phyloP scores from a whole-genome alignment of 2,113 vertebrate species.

The Xenopus laevis region DNA sequence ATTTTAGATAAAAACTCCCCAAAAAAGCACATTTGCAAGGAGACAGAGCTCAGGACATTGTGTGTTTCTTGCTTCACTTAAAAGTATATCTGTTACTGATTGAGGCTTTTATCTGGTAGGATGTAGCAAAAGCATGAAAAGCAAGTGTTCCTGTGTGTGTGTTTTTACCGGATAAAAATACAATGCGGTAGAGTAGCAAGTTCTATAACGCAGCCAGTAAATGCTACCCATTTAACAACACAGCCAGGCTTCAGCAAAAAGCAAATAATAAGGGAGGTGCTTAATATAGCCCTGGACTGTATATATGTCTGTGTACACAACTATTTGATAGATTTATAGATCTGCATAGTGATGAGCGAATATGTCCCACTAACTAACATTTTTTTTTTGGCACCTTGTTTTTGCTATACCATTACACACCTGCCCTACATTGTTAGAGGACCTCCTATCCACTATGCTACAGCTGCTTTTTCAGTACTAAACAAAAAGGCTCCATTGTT shows the following conservation, averaged over 20 bases:
- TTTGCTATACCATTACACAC: too few relatives aligned
- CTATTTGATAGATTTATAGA: too few relatives aligned
- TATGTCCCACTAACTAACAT: too few relatives aligned
- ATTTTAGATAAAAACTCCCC: constrained; percentile 31
- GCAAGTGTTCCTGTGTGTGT: constrained; percentile 21
- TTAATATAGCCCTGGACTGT: too few relatives aligned
- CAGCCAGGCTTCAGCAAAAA: constrained; percentile 10
- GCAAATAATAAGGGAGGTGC: constrained; percentile 13
- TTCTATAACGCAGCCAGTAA: constrained; percentile 20
- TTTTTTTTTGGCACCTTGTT: too few relatives aligned
- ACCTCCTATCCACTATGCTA: too few relatives aligned
- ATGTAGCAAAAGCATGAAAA: constrained; percentile 23
- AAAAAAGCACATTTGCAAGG: constrained; percentile 31
- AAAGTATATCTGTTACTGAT: constrained; percentile 41
- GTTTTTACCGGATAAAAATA: constrained; percentile 29
- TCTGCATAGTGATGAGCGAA: too few relatives aligned
- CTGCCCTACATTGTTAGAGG: too few relatives aligned
- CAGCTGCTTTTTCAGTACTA: too few relatives aligned
- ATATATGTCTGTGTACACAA: too few relatives aligned
- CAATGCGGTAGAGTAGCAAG: constrained; percentile 19
- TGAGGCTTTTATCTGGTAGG: constrained; percentile 43
- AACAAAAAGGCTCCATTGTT: too few relatives aligned
- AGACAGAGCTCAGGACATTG: constrained; percentile 39
- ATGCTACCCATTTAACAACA: constrained; percentile 15
- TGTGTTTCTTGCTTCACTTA: constrained; percentile 39